Base-by-base conservation (phyloP, 1,140 invertebrate species). In the Hycleus phaleratus region DNA sequence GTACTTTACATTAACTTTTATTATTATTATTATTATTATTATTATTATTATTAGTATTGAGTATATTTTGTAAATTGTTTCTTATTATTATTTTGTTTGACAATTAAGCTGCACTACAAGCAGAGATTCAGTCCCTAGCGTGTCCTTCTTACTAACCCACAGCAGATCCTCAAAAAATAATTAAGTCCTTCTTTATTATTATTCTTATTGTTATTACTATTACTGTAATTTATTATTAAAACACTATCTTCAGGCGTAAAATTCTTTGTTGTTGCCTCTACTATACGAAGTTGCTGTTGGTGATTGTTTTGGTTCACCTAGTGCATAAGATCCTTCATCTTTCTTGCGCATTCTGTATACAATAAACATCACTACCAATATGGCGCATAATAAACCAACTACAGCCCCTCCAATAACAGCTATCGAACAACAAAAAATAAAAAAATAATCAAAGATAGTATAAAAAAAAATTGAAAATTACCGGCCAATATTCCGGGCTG, bases 301-400 rank as follows among this genome's bases (percentile, higher is more conserved):
- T 62, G 91, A 93, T 74, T 93, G 82, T 76, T 95, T 95, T 11
- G 93, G 93, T 78, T 99, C 96, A 71, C 98, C 96, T 58, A 99
- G 79, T 4, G 95, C 90, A 74, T 98, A 99, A 60, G 93, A 97
- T 10, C 97, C 97, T 76, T 99, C 97, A 75, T 99, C 97, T 82
- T 98, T 98, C 83, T 99, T 99, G 74, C 95, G 85, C 94, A 99
- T 98, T 71, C 97, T 87, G 77, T 98, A 98, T 4, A 96, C 94
- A 71, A 98, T 95, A 79, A 99, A 98, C 95, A 99, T 98, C 46
- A 98, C 93, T 59, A 98, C 89, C 46, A 99, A 82, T 74, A 99
- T 97, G 68, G 96, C 94, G 78, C 94, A 97, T 18, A 99, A 81
- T 39, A 99, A 77, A 43, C 95, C 94, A 10, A 99, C 95, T 51